These are phyloP conservation scores for Diplolepis rosae DNA, from an alignment of 2,888 invertebrate species.

Conservation along the genomic window DNA sequence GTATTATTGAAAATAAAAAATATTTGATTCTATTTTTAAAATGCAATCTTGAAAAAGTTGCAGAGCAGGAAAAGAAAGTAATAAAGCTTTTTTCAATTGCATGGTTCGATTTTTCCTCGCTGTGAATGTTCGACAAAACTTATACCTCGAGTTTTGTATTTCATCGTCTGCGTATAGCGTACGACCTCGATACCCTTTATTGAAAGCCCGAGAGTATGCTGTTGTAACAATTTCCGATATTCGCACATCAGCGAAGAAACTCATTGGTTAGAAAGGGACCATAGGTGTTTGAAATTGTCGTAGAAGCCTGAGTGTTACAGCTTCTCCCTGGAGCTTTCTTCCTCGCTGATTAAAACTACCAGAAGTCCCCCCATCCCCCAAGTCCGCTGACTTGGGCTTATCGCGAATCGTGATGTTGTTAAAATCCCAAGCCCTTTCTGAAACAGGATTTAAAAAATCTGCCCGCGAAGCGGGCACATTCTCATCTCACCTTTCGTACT, in stretches of 20 bases:
- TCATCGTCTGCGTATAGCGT: neutral
- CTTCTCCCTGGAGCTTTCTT: neutral
- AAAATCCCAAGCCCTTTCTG: neutral
- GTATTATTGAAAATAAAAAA: slow-evolving; percentile 6
- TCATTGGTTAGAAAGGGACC: neutral
- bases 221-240: slow-evolving; percentile 29
- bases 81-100: neutral
- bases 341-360: neutral
- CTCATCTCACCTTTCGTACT: no score
- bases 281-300: neutral
- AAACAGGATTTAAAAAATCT: neutral
- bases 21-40: neutral
- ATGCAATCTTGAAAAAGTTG: slow-evolving; percentile 18
- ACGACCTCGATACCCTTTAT: slow-evolving; percentile 20
- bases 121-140: slow-evolving; percentile 12
- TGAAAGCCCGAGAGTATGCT: slow-evolving; percentile 19
- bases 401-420: neutral
- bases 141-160: slow-evolving; percentile 17
- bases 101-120: neutral
- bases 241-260: slow-evolving; percentile 19
- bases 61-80: neutral
- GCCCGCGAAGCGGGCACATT: neutral
- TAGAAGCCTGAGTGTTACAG: neutral
- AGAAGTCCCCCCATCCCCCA: neutral
- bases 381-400: neutral